phyloP scores from a whole-genome alignment of 2,797 vertebrate genomes.

The Pelochelys cantorii region DNA sequence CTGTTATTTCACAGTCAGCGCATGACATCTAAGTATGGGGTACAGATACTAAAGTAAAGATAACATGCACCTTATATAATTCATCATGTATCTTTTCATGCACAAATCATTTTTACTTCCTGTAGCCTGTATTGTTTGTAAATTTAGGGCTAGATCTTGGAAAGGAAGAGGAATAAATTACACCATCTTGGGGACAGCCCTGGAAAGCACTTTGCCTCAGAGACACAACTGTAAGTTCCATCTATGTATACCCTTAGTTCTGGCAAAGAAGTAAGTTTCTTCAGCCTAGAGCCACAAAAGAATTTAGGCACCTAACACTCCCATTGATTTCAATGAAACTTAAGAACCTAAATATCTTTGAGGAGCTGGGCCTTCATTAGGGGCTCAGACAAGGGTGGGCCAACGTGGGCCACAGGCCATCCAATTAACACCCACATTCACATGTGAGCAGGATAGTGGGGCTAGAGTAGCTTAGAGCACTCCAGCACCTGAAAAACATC shows the following conservation, averaged over 20 bases:
- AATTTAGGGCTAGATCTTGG: background rate
- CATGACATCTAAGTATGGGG: background rate
- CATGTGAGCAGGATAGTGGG: background rate
- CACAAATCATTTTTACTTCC: background rate
- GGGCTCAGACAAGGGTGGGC: background rate
- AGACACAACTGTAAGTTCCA: background rate
- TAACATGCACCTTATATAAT: background rate
- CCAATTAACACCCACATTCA: background rate
- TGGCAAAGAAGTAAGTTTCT: conserved; percentile 18
- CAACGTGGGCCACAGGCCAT: background rate
- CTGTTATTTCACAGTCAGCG: background rate
- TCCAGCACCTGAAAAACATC: background rate
- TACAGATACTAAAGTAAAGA: background rate
- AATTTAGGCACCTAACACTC: background rate
- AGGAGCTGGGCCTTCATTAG: background rate
- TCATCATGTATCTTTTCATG: background rate
- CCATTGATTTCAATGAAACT: background rate
- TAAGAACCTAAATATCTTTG: background rate
- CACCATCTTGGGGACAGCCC: background rate
- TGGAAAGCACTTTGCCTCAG: background rate
- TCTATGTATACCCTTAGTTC: background rate
- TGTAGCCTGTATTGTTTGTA: background rate
- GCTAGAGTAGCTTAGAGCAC: background rate
- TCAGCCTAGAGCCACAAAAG: background rate
- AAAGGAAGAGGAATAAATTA: background rate